A percentile compares a stretch with the other conserved stretches of the same genome.
phyloP scores from a whole-genome alignment of 2,797 vertebrate species.

The Sebastes nivosus region DNA sequence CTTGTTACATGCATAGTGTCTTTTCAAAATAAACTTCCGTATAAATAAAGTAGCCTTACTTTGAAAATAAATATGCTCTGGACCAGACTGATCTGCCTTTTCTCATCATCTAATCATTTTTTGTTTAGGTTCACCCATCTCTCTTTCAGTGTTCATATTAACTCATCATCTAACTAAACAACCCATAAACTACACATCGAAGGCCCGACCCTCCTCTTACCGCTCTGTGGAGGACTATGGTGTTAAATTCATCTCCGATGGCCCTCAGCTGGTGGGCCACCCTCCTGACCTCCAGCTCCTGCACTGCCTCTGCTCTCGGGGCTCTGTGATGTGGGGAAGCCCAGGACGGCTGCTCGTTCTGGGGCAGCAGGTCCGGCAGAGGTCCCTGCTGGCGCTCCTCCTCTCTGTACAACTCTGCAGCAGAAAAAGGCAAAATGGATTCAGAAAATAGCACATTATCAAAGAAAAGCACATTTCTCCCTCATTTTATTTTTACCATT shows the following conservation, averaged over 20 bases:
- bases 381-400: constrained; percentile 37
- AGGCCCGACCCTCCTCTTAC: constrained; percentile 55
- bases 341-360: constrained; percentile 50
- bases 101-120: background rate
- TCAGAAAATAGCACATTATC: background rate
- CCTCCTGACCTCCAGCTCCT: constrained; percentile 57
- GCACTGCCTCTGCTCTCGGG: constrained; percentile 27
- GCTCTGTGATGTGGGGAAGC: constrained; percentile 21
- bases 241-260: constrained; percentile 79
- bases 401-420: constrained; percentile 45
- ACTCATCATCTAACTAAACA: background rate
- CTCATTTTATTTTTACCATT: background rate
- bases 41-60: background rate
- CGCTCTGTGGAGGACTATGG: constrained; percentile 68
- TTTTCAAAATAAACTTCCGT: no score
- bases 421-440: background rate
- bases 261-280: constrained; percentile 75
- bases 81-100: background rate
- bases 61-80: background rate
- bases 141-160: background rate
- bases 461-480: background rate
- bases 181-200: background rate
- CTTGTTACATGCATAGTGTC: no score
- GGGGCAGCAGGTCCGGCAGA: constrained; percentile 68
- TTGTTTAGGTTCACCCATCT: background rate